phyloP scores from a whole-genome alignment of 2,888 invertebrate species.

The Adineta ricciae region DNA sequence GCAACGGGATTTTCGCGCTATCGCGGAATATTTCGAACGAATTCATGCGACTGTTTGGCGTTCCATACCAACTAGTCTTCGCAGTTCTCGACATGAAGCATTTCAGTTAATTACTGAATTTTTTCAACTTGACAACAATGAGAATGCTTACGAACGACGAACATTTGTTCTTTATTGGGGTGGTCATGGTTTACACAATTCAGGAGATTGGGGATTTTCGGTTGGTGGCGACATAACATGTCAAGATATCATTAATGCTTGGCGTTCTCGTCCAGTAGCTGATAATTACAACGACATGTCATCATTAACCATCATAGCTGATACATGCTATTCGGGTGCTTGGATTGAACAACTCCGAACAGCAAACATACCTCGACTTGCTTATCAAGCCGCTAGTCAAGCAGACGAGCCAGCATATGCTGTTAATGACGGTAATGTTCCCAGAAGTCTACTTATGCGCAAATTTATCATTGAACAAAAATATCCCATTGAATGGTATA shows the following conservation, averaged over 20 bases:
- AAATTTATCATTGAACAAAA: background rate
- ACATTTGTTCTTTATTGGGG: background rate
- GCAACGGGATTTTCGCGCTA: background rate
- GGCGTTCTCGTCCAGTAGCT: background rate
- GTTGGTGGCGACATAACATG: background rate
- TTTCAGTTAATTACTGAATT: background rate
- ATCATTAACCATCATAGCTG: background rate
- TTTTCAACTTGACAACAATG: background rate
- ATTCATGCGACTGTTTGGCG: background rate
- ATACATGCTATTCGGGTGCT: background rate
- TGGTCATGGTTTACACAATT: background rate
- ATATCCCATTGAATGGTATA: background rate
- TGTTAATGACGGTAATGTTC: background rate
- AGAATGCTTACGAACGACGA: background rate
- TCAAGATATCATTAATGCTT: background rate
- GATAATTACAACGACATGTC: background rate
- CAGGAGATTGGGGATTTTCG: constrained; percentile 7
- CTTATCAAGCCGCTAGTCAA: background rate
- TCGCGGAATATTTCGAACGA: background rate
- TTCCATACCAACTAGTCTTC: background rate
- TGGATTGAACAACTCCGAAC: background rate
- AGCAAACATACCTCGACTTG: background rate
- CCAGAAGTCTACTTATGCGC: background rate
- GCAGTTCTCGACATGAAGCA: background rate
- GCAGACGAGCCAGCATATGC: background rate